phyloP scores from a whole-genome alignment of 2,888 invertebrate genomes.

The Eurois occulta region DNA sequence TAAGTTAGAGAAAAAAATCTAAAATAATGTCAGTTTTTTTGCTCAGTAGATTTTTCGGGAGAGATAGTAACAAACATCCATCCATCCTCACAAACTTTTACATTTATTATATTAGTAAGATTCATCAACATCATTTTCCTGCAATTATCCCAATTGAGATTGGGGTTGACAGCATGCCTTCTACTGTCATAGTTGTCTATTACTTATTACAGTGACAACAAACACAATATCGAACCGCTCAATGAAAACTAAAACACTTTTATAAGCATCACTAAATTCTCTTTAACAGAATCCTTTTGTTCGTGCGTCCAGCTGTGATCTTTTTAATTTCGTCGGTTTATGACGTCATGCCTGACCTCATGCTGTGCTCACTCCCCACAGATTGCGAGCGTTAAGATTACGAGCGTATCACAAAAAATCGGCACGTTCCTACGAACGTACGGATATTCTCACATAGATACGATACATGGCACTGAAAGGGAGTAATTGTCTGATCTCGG shows the following conservation, averaged over 20 bases:
- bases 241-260: slow-evolving; percentile 30
- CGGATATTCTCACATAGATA: slow-evolving; percentile 14
- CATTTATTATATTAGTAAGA: neutral
- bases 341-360: slow-evolving; percentile 58
- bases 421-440: slow-evolving; percentile 29
- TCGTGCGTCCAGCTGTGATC: slow-evolving; percentile 63
- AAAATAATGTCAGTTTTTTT: too few species aligned
- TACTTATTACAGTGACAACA: neutral
- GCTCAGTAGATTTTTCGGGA: neutral
- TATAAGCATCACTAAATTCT: slow-evolving; percentile 47
- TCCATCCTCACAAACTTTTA: neutral
- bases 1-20: too few species aligned
- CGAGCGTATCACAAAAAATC: slow-evolving; percentile 43
- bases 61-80: neutral
- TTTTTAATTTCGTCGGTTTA: slow-evolving; percentile 67
- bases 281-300: slow-evolving; percentile 61
- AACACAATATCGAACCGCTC: slow-evolving; percentile 11
- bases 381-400: slow-evolving; percentile 62
- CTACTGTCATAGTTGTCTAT: neutral
- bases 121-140: neutral
- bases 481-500: neutral
- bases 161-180: neutral
- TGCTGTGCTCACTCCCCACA: slow-evolving; percentile 54
- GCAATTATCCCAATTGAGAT: neutral
- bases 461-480: neutral